These are phyloP conservation scores for Pseudococcus longispinus DNA, from an alignment of 2,888 invertebrate genomes.

Conservation along the genomic window DNA sequence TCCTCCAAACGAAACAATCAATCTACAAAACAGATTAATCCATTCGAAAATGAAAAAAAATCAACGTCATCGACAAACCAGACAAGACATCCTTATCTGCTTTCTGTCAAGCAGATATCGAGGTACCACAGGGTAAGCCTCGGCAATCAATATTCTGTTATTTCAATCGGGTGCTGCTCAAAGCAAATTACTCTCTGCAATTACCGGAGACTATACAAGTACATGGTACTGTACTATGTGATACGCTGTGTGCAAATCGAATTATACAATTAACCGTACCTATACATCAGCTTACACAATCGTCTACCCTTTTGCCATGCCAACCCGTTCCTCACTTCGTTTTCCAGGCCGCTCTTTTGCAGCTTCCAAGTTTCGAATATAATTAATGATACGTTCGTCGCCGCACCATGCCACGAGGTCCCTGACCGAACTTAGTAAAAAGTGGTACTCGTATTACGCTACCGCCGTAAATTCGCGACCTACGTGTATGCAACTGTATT, in stretches of 20 bases:
- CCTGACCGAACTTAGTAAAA: background rate
- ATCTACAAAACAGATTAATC: too few species aligned
- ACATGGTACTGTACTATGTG: background rate
- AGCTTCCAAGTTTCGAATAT: background rate
- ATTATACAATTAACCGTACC: slow-evolving; percentile 12
- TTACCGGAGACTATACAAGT: background rate
- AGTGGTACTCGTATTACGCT: background rate
- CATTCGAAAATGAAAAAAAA: too few species aligned
- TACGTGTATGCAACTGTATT: background rate
- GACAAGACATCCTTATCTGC: too few species aligned
- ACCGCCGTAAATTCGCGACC: background rate
- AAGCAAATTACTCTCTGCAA: slow-evolving; percentile 6
- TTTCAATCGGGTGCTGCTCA: background rate
- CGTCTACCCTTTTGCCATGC: background rate
- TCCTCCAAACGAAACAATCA: too few species aligned
- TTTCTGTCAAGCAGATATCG: background rate
- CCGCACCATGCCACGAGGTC: background rate
- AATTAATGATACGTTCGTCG: background rate
- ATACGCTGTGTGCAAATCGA: background rate
- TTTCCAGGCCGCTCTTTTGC: background rate
- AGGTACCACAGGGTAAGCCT: background rate
- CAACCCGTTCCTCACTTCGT: too few species aligned
- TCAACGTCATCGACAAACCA: too few species aligned
- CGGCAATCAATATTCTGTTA: slow-evolving; percentile 14
- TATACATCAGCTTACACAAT: slow-evolving; percentile 4